A percentile compares a stretch with the other conserved stretches of the same genome.
These are phyloP conservation scores for Syrrhaptes paradoxus DNA, from an alignment of 2,113 vertebrate species.

Conservation along the genomic window DNA sequence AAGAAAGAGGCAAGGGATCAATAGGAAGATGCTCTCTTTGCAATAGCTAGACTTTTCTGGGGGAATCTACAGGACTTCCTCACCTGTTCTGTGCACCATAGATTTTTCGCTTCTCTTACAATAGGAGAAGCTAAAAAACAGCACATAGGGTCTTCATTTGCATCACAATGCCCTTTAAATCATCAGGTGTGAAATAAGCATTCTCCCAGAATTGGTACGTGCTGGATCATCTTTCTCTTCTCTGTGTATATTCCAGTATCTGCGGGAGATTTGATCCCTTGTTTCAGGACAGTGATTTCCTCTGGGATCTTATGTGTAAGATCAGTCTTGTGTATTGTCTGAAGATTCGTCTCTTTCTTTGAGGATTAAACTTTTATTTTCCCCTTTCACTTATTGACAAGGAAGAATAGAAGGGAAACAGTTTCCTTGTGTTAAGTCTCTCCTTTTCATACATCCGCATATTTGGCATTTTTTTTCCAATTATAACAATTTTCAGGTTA, in stretches of 20 bases:
- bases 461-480: fast-evolving
- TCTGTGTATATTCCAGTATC: background rate
- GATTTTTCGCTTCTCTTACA: background rate
- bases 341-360: background rate
- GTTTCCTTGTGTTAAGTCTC: background rate
- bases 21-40: background rate
- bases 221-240: background rate
- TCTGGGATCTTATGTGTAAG: background rate
- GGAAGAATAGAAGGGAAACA: background rate
- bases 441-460: background rate
- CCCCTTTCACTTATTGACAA: background rate
- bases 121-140: background rate
- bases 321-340: background rate
- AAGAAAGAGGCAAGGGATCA: background rate
- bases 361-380: background rate
- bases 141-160: fast-evolving
- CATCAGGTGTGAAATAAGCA: background rate
- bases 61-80: background rate
- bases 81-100: background rate
- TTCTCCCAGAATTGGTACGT: background rate
- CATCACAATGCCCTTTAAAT: background rate
- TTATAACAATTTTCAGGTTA: background rate
- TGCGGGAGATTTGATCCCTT: background rate
- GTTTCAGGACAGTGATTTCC: background rate
- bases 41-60: background rate